Base-by-base conservation (phyloP, 2,113 vertebrate species). In the Tretioscincus oriximinensis region DNA sequence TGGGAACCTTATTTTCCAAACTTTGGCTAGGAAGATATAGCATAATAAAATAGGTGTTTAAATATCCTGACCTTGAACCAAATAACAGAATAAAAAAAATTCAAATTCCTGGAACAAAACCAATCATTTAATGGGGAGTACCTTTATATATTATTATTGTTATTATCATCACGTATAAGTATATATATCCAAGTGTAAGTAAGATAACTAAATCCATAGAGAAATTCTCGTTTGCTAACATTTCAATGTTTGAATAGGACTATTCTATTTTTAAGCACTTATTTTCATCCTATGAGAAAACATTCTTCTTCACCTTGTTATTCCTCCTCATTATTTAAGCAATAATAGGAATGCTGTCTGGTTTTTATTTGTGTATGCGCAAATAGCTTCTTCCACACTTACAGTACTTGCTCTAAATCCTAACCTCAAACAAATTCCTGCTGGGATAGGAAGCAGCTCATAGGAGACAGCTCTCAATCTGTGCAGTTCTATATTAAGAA, bases 401-500 rank as follows among this genome's bases (percentile, higher is more conserved):
- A 4, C 51, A 58, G 35, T 22, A 49, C 10, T 47, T 73, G 26
- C 29, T 60, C 58, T 14, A 1, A 51, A 68, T 81, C 54, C 22
- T 22, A 11, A 22, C 12, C 41, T 61, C 24, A 60, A 63, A 29
- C 24, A 28, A 63, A 45, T 66, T 65, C 49, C 24, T 68, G 51
- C 21, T 51, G 45, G 54, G 70, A 73, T 11, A 73, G 20, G 16
- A 85, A 68, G 47, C 12, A 63, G 24, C 41, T 58, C 54, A 81
- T 8, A 61, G 35, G 69, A 84, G 7, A 20, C 24, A 64, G 63
- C 73, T 74, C 35, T 70, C 72, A 76, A 41, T 16, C 49, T 81
- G 65, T 77, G 51, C 28, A 18, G 28, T 68, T 73, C 72, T 70
- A 49, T 76, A 76, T 64, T 63, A 80, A 76, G 71, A 78, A 85